phyloP scores from a whole-genome alignment of 2,888 invertebrate species.

The Heteromyza rotundicornis region DNA sequence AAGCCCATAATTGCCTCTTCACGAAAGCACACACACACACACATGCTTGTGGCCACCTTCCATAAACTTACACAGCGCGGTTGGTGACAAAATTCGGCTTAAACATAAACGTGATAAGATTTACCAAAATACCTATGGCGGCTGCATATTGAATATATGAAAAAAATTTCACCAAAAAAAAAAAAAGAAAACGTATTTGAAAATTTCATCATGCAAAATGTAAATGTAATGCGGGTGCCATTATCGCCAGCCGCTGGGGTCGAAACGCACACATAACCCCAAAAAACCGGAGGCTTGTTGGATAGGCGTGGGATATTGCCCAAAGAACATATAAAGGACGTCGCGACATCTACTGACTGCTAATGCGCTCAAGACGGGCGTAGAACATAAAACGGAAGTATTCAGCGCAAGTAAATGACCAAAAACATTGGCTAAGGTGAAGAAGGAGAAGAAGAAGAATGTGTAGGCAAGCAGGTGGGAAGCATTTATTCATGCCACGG shows the following conservation, averaged over 20 bases:
- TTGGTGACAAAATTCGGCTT: slow-evolving; percentile 3
- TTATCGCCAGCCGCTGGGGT: not conserved
- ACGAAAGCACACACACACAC: not conserved
- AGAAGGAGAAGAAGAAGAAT: not conserved
- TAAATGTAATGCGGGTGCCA: slow-evolving; percentile 1
- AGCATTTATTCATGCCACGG: not conserved
- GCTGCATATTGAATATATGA: not conserved
- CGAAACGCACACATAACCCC: not conserved
- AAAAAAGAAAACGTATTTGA: not conserved
- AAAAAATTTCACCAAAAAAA: too few species aligned
- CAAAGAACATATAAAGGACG: not conserved
- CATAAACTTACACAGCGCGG: not conserved
- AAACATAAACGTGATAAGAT: not conserved
- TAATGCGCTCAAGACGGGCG: not conserved
- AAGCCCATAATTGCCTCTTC: not conserved
- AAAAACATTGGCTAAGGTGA: too few species aligned
- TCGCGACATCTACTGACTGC: not conserved
- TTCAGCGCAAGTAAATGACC: not conserved
- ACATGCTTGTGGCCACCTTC: not conserved
- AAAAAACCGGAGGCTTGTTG: not conserved
- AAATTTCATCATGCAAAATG: not conserved
- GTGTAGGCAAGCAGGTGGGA: not conserved
- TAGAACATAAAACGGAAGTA: not conserved
- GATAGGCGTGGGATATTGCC: not conserved
- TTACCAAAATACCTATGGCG: not conserved